These are phyloP conservation scores for Spodoptera littoralis DNA, from an alignment of 2,888 invertebrate species.

Conservation along the genomic window DNA sequence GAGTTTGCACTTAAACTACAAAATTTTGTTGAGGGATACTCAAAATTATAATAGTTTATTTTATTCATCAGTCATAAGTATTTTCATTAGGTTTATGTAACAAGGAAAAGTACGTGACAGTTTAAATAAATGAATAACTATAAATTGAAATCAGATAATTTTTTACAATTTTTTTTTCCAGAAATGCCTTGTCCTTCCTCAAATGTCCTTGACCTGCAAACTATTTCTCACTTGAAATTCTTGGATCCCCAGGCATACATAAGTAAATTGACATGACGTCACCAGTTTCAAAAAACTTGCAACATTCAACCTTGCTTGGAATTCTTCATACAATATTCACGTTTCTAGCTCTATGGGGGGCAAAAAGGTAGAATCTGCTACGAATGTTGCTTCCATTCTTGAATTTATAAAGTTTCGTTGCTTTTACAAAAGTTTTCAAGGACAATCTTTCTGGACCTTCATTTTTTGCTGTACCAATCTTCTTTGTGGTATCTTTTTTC, in stretches of 20 bases:
- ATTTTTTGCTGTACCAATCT: no score
- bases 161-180: no score
- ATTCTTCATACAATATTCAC: slow-evolving; percentile 12
- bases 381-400: background rate
- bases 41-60: no score
- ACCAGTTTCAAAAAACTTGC: slow-evolving; percentile 20
- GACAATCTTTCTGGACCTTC: background rate
- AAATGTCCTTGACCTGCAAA: slow-evolving; percentile 5
- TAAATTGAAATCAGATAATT: no score
- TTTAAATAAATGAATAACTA: no score
- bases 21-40: no score
- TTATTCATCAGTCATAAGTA: no score
- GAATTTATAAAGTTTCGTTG: slow-evolving; percentile 17
- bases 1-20: no score
- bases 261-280: slow-evolving; percentile 24
- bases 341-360: slow-evolving; percentile 5
- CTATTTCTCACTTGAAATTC: slow-evolving; percentile 4
- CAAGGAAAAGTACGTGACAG: no score
- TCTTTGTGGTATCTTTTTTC: no score
- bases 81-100: no score
- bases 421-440: background rate
- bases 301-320: slow-evolving; percentile 1
- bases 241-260: slow-evolving; percentile 14
- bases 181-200: background rate
- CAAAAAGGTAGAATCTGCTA: slow-evolving; percentile 11